Evolutionary conservation across 2,113 vertebrate species (phyloP).

Genomic region (Sorex fumeus): DNA sequence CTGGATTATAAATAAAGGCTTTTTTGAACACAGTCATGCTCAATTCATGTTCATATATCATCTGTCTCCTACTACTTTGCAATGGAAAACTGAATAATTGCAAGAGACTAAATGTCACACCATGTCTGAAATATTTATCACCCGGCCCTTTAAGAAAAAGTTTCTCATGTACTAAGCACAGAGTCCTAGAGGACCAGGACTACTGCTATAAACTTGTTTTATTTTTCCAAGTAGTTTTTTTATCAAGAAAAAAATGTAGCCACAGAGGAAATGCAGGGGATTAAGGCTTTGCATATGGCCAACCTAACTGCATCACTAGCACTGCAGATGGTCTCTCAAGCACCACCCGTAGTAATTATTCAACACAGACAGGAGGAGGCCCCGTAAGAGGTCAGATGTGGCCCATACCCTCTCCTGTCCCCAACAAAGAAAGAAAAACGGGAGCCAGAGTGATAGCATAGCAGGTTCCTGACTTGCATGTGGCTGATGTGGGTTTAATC

Average conservation of each 20-base stretch:
- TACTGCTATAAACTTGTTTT: not conserved
- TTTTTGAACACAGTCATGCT: conserved; percentile 37
- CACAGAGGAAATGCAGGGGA: too few relatives aligned
- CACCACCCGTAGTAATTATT: too few relatives aligned
- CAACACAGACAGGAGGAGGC: too few relatives aligned
- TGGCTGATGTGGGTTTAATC: too few relatives aligned
- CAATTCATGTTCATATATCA: not conserved
- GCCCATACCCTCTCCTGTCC: too few relatives aligned
- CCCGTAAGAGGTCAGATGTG: too few relatives aligned
- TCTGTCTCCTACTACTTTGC: not conserved
- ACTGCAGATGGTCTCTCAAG: too few relatives aligned
- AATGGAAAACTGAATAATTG: not conserved
- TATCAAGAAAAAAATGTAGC: not conserved
- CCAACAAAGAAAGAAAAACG: too few relatives aligned
- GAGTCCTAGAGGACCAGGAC: not conserved
- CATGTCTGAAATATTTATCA: not conserved
- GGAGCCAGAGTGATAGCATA: too few relatives aligned
- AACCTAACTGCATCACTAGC: too few relatives aligned
- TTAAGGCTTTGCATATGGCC: too few relatives aligned
- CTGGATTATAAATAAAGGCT: conserved; percentile 48
- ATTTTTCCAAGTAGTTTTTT: not conserved
- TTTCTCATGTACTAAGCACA: not conserved
- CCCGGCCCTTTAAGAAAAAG: conserved; percentile 23
- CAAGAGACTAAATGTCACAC: not conserved
- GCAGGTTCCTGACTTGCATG: too few relatives aligned